Evolutionary conservation across 1,140 invertebrate genomes (phyloP), one percentile per base, ranked within the genome.

Genomic region (Nomia melanderi): DNA sequence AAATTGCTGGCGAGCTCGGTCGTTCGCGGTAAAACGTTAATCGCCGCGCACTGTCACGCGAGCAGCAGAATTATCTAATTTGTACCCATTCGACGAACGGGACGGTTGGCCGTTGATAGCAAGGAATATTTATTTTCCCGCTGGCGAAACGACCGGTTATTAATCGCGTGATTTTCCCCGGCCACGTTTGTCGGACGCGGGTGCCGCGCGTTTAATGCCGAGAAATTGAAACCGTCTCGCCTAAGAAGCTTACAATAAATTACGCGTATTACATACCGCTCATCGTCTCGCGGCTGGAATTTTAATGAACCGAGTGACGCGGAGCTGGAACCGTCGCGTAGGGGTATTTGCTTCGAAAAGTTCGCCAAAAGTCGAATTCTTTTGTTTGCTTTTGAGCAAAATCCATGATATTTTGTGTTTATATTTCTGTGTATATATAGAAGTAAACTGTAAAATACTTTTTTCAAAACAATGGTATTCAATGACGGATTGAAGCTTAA

Each of bases 221-320:
- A 39, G 60, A 74, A 74, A 74, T 74, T 74, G 62, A 74, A 65
- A 65, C 36, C 27, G 62, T 54, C 50, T 56, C 50, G 71, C 33
- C 17, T 39, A 65, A 54, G 71, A 54, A 50, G 56, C 59, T 74
- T 56, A 56, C 62, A 47, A 65, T 74, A 56, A 65, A 74, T 65
- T 31, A 31, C 71, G 60, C 50, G 33, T 36, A 64, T 73, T 73
- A 64, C 44, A 47, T 29, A 54, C 29, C 7, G 2, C 20, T 44
- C 71, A 50, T 59, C 54, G 41, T 31, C n/a, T n/a, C 14, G 41
- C 27, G n/a, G 39, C 54, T 67, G 50, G 73, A 76, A 76, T 74
- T 65, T 65, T 63, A 74, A 74, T 36, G 36, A 74, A 27, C n/a
- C 12, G 11, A 12, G 29, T 3, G n/a, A n/a, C 36, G 12, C 2